Evolutionary conservation across 1,140 invertebrate genomes (phyloP), one percentile per base, ranked within the genome.

Genomic region (Dufourea novaeangliae): DNA sequence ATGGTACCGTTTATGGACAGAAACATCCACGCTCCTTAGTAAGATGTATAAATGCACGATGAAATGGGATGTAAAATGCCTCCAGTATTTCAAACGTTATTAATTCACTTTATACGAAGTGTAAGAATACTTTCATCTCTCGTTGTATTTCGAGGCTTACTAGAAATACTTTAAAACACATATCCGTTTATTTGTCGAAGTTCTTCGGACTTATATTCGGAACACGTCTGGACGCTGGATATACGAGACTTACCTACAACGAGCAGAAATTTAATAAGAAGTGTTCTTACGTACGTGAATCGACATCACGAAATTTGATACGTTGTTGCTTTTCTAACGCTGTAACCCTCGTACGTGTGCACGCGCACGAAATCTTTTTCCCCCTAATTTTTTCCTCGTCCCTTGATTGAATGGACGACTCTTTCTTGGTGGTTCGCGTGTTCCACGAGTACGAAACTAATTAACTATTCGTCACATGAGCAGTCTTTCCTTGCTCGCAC

Each of bases 211-310:
- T 29, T 39, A 56, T 56, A 82, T 37, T 46, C 34, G 56, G 44
- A 10, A 20, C 41, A 41, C 34, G 68, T 37, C 52, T 6, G 44
- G 41, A 8, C 3, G 22, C n/a, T 8, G 8, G 39, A 27, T 56
- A 50, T 10, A 10, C 20, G 37, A 67, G 62, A 64, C 41, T 22
- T 27, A 61, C 52, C 66, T 71, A 22, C 52, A n/a, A 46, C 10
- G 46, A 75, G 34, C 20, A 22, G 39, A 84, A 84, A 84, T 84
- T 83, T 83, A 83, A 84, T 84, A 70, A 83, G 68, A 46, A 41
- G 20, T 84, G 72, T 80, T n/a, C 44, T 73, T 57, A 71, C 56
- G 32, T n/a, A 54, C 34, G 59, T 25, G 46, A 41, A 34, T 52
- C 54, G 37, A 54, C n/a, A 27, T 75, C 41, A 17, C 62, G 27